A percentile compares a stretch with the other conserved stretches of the same genome.
These are phyloP conservation scores for Momotus momota DNA, from an alignment of 2,797 vertebrate species.

Conservation along the genomic window DNA sequence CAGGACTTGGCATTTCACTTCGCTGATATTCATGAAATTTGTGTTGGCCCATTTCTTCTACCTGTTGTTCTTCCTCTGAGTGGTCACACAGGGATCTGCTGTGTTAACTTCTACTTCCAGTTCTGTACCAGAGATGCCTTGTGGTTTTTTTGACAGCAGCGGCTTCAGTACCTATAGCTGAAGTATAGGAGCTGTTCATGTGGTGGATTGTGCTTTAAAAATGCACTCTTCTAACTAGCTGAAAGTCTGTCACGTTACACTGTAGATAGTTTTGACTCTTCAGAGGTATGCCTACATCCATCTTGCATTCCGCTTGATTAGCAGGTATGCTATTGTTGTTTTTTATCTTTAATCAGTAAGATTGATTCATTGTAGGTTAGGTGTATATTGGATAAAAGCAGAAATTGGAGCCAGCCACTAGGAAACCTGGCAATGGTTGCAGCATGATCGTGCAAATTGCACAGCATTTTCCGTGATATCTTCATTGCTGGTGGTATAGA, in stretches of 20 bases:
- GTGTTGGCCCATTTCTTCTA: background rate
- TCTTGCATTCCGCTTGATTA: background rate
- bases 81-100: background rate
- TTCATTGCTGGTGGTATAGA: background rate
- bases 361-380: background rate
- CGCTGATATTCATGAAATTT: background rate
- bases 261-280: background rate
- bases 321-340: background rate
- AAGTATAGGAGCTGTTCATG: background rate
- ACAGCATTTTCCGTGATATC: fast-evolving
- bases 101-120: background rate
- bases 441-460: background rate
- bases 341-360: background rate
- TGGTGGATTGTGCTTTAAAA: background rate
- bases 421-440: background rate
- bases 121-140: background rate
- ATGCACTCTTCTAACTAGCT: background rate
- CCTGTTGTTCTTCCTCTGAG: background rate
- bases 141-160: background rate
- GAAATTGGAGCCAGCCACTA: background rate
- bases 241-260: fast-evolving
- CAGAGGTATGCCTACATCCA: background rate
- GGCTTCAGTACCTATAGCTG: background rate
- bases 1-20: background rate
- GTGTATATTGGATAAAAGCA: background rate